phyloP scores from a whole-genome alignment of 2,113 vertebrate species.

The Onychorhynchus coronatus region DNA sequence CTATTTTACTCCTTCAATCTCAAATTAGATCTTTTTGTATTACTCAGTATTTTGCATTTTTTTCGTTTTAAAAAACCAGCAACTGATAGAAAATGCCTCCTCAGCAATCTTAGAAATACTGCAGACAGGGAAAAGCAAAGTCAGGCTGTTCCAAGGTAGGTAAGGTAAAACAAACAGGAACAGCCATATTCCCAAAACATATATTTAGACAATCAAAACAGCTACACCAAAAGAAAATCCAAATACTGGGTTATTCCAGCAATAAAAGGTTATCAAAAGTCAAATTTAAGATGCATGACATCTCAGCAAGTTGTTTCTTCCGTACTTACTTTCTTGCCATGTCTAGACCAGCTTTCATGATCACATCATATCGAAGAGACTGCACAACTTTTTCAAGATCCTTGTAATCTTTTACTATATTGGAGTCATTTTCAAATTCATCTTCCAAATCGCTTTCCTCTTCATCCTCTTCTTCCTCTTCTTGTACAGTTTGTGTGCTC shows the following conservation, averaged over 20 bases:
- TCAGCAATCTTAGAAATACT: background rate
- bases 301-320: background rate
- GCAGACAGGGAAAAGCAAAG: background rate
- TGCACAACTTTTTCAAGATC: constrained; percentile 87
- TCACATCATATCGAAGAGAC: constrained; percentile 87
- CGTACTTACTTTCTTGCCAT: constrained; percentile 89
- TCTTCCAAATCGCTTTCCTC: constrained; percentile 76
- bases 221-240: rapidly evolving
- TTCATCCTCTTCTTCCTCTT: constrained; percentile 72
- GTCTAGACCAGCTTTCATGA: constrained; percentile 90
- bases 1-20: background rate
- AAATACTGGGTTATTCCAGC: background rate
- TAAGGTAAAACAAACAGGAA: background rate
- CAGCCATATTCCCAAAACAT: background rate
- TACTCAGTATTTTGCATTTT: background rate
- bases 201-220: background rate
- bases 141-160: background rate
- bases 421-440: constrained; percentile 72
- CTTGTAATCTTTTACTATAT: constrained; percentile 84
- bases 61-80: background rate
- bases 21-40: background rate
- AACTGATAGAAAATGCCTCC: background rate
- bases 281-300: background rate
- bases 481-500: constrained; percentile 46
- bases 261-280: background rate